phyloP scores from a whole-genome alignment of 2,888 invertebrate genomes.

The Agrochola circellaris region DNA sequence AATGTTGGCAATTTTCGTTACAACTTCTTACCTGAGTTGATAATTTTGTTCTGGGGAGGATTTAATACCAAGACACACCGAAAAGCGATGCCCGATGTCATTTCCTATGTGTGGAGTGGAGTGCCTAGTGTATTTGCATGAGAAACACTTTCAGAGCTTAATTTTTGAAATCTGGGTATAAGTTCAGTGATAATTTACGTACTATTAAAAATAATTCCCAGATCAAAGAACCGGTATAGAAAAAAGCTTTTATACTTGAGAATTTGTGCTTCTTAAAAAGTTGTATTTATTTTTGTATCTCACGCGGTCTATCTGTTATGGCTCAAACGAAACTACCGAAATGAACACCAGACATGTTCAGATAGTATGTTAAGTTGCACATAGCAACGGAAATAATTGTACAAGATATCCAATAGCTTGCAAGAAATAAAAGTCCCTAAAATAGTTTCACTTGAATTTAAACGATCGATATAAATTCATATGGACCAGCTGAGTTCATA shows the following conservation, averaged over 20 bases:
- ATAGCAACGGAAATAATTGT: constrained; percentile 11
- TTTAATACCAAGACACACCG: background rate
- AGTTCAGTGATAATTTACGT: constrained; percentile 12
- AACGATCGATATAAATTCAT: constrained; percentile 62
- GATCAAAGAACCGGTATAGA: constrained; percentile 43
- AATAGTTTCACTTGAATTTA: constrained; percentile 42
- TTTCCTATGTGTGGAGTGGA: background rate
- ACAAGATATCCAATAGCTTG: constrained; percentile 21
- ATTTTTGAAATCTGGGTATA: constrained; percentile 9
- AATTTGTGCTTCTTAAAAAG: constrained; percentile 25
- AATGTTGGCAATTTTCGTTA: background rate
- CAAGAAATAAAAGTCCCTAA: constrained; percentile 25
- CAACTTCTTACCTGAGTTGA: background rate
- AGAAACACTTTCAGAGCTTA: no score
- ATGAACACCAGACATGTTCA: background rate
- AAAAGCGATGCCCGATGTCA: background rate
- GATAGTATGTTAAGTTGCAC: background rate
- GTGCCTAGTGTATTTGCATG: background rate
- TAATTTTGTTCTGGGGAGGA: background rate
- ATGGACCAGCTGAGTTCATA: constrained; percentile 62
- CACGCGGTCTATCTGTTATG: constrained; percentile 8
- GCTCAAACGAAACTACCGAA: constrained; percentile 40
- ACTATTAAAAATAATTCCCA: constrained; percentile 10
- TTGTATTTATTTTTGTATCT: constrained; percentile 48
- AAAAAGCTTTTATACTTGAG: constrained; percentile 44